Evolutionary conservation across 2,888 invertebrate genomes (phyloP), one percentile per base, ranked within the genome.

Genomic region (Phania funesta): DNA sequence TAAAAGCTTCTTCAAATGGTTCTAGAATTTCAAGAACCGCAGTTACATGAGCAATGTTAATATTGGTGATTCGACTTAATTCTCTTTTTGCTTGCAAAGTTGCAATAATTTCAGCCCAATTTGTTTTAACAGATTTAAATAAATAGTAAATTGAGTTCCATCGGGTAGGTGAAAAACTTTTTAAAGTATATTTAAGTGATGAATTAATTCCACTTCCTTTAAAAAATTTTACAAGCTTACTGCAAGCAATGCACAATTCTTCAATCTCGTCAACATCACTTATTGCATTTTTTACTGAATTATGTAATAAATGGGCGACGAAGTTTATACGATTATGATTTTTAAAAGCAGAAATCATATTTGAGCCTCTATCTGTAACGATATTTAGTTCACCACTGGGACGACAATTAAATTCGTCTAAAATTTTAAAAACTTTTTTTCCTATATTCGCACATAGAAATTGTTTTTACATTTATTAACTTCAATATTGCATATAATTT

Each of bases 251-350:
- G 26, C 26, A 44, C 38, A 58, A 58, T 58, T 38, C n/a, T 3
- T 35, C 60, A 60, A 60, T 60, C 9, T 41, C 41, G 9, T 60
- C 41, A 60, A 60, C 41, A 16, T 26, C 26, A 8, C 41, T 18
- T 18, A 60, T 60, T 60, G 60, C 44, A 1, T 26, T 26, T 60
- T 60, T 60, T 60, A 60, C 6, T 5, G 60, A 60, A 60, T 60
- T 60, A 11, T 60, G 60, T 24, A 60, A 60, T 60, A 60, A 60
- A 60, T 60, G 60, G 24, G 60, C 60, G 26, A 60, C 41, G 16
- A 26, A 60, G 16, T 60, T 60, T 24, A 60, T 60, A 2, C 60
- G 60, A 16, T 60, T 60, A 13, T 60, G 35, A 16, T 60, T 35
- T 35, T 35, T 35, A 3, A 35, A 35, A 7, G n/a, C 52, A 6